Evolutionary conservation across 1,140 invertebrate species (phyloP), one percentile per base, ranked within the genome.

Genomic region (Tetragnatha versicolor): DNA sequence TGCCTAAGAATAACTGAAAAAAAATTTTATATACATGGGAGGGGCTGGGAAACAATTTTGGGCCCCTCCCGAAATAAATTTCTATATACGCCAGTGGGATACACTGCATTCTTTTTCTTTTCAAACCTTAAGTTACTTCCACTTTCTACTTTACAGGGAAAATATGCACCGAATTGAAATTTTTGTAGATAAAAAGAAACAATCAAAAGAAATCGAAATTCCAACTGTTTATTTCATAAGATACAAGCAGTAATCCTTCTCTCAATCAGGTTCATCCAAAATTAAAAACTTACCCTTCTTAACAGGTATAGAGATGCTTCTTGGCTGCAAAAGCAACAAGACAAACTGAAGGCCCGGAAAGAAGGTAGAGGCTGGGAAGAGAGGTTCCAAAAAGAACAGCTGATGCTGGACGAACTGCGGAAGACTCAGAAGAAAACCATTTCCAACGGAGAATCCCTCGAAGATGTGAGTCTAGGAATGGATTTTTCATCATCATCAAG

Each of bases 311-410:
- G 61, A 58, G 68, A 72, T n/a, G 29, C 63, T n/a, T 79, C 85
- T 3, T 87, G 86, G 86, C 82, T 87, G 17, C 82, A 86, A 81
- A 84, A 84, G 77, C 86, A 87, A 80, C 86, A 87, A 80, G 81
- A 84, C 33, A 87, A 87, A 79, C 80, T 87, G 53, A 81, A 84
- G 66, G 81, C 81, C 68, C 82, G 82, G 35, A 82, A 83, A 31
- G 84, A 85, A 61, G 78, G 79, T 76, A 55, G 60, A 35, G 68
- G 37, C 2, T 76, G 61, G 82, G 82, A 51, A 63, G 84, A 85
- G 29, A 79, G 84, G n/a, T 79, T 82, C 4, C 72, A 77, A 27
- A 84, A 85, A 58, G 86, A 87, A 81, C 84, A 85, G 72, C 81
- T 84, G 58, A 68, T 87, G 20, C 82, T 87, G 6, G 82, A 83